Evolutionary conservation across 2,888 invertebrate genomes (phyloP), one percentile per base, ranked within the genome.

Genomic region (Balanococcus diminutus): DNA sequence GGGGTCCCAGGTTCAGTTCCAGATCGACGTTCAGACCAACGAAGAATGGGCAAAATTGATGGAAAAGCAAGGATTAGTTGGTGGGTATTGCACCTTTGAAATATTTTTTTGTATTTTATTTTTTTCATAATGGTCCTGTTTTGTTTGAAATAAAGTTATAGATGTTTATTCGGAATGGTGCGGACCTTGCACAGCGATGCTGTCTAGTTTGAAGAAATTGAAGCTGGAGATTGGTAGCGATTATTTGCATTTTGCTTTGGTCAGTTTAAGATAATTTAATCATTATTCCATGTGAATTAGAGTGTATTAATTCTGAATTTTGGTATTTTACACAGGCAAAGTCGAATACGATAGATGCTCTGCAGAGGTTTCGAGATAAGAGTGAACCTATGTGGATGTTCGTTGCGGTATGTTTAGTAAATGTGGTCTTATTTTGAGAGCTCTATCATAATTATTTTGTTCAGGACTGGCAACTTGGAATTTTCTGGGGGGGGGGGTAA

Each of bases 341-440:
- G 90, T 92, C 94, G 28, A 96, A 97, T 89, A 92, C 92, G 0
- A 94, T 98, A 85, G 92, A 93, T 75, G 92, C 92, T 67, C 90
- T 98, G 81, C 92, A 92, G 88, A 92, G 95, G 84, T 97, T 97
- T 90, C 91, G 94, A 28, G 94, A 94, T 86, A 94, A 93, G 88
- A 96, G 97, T 90, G 95, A 97, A 89, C 97, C 97, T 0, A 95
- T 95, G 0, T 98, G 97, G 95, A 93, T 98, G 91, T 96, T 97
- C 88, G 93, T 95, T 87, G 93, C 93, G 87, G 96, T 96, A 92
- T 92, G 92, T 89, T 36, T 36, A 8, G 4, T 36, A 4, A 51
- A 19, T n/a, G 3, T n/a, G 51, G 14, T n/a, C 4, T 51, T 19
- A 61, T 61, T 22, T 6, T 61, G 22, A n/a, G n/a, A n/a, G n/a